Conservation (phyloP, 1,140 invertebrate species). For the Drosophila orena region DNA sequence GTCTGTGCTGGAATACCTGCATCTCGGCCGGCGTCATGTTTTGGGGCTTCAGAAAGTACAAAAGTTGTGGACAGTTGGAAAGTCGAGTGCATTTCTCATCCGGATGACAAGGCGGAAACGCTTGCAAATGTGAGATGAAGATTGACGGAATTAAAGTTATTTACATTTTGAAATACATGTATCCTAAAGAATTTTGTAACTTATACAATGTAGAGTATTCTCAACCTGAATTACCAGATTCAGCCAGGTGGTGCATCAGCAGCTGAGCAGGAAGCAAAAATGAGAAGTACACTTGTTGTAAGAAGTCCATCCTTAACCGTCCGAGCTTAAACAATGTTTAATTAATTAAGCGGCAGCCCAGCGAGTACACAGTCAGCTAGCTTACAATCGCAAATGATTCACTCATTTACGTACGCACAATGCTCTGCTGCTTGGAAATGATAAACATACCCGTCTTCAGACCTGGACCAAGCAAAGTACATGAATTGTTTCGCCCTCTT, state of each 20-base stretch:
- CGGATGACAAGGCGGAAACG: background rate
- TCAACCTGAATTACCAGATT: background rate
- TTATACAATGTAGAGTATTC: background rate
- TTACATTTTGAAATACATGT: too few relatives aligned
- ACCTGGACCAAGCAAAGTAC: background rate
- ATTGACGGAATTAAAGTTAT: too few relatives aligned
- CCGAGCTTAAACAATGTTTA: background rate
- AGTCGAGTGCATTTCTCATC: background rate
- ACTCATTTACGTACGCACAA: background rate
- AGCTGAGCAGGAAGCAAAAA: background rate
- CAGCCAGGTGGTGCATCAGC: background rate
- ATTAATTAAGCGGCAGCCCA: too few relatives aligned
- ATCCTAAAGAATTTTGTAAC: too few relatives aligned
- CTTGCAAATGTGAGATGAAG: too few relatives aligned
- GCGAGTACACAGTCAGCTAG: too few relatives aligned
- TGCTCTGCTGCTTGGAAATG: background rate
- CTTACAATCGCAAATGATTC: background rate
- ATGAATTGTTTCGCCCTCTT: constrained; percentile 21
- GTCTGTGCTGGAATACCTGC: background rate
- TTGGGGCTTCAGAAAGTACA: background rate
- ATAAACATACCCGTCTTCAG: background rate
- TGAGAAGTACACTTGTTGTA: background rate
- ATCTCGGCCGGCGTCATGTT: background rate
- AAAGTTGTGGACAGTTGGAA: background rate
- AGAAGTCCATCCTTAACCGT: background rate